Percentiles rank a stretch among this genome's conserved stretches.
Evolutionary conservation across 2,888 invertebrate genomes (phyloP).

Genomic region (Drosophila dives): DNA sequence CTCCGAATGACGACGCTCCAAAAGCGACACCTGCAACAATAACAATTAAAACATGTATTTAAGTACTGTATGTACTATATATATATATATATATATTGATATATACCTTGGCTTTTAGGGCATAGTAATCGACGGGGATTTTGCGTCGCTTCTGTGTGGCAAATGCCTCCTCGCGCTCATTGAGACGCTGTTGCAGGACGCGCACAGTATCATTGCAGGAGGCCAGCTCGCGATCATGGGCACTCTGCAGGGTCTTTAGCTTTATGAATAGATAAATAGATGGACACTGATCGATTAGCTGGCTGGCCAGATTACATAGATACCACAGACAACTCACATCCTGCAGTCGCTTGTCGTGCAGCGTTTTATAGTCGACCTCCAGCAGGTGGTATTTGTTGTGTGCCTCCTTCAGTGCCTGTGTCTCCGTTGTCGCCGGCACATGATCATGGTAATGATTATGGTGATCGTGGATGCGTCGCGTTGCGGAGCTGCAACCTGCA

Average conservation of each 20-base stretch:
- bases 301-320: background rate
- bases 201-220: constrained; percentile 84
- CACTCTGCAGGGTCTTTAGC: constrained; percentile 90
- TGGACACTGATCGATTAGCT: background rate
- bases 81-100: background rate
- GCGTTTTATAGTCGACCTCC: constrained; percentile 90
- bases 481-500: constrained; percentile 28
- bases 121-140: constrained; percentile 85
- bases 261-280: constrained; percentile 72
- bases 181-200: constrained; percentile 83
- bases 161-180: constrained; percentile 84
- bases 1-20: constrained; percentile 85
- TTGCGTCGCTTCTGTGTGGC: constrained; percentile 84
- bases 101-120: constrained; percentile 84
- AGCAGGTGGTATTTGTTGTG: constrained; percentile 89
- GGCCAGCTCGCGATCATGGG: constrained; percentile 89
- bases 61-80: background rate
- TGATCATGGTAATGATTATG: constrained; percentile 80
- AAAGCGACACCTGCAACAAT: constrained; percentile 82
- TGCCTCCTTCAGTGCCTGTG: constrained; percentile 83
- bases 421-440: constrained; percentile 83
- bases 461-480: constrained; percentile 50
- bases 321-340: constrained; percentile 87
- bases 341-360: constrained; percentile 92
- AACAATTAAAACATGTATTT: background rate